phyloP scores from a whole-genome alignment of 2,113 vertebrate genomes.

The Bothrops jararaca region DNA sequence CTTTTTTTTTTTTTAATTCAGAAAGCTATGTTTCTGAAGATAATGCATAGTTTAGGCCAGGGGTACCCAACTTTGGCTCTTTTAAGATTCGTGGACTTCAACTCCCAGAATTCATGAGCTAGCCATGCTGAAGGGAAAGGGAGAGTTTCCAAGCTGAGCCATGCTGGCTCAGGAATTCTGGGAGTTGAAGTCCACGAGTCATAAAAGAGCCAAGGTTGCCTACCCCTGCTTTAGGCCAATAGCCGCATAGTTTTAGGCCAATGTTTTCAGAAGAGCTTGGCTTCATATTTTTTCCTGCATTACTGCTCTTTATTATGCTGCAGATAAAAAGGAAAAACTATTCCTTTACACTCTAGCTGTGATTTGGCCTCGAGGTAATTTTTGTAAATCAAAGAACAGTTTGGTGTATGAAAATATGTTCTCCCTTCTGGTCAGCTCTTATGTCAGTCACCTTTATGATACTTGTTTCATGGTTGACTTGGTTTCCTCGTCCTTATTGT shows the following conservation, averaged over 20 bases:
- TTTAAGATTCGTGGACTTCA: too few species aligned
- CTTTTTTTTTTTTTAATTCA: neutral
- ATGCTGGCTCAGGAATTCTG: too few species aligned
- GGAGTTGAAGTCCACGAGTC: too few species aligned
- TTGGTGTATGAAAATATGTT: neutral
- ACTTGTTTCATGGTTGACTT: neutral
- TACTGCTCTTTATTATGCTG: neutral
- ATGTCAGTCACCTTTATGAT: neutral
- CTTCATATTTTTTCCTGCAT: neutral
- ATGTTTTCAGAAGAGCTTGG: neutral
- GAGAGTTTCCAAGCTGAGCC: too few species aligned
- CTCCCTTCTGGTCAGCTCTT: neutral
- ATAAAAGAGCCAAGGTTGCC: too few species aligned
- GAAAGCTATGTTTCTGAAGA: neutral
- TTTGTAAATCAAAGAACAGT: neutral
- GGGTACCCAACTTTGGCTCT: too few species aligned
- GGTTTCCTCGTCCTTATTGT: neutral
- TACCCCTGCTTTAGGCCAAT: too few species aligned
- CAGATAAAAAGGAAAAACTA: neutral
- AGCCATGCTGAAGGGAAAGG: too few species aligned
- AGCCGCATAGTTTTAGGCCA: neutral
- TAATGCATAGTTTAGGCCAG: neutral
- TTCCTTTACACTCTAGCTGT: neutral
- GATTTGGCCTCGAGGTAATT: conserved; percentile 27
- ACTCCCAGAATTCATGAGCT: too few species aligned